Evolutionary conservation across 2,888 invertebrate species (phyloP).

Genomic region (Endomychus coccineus): DNA sequence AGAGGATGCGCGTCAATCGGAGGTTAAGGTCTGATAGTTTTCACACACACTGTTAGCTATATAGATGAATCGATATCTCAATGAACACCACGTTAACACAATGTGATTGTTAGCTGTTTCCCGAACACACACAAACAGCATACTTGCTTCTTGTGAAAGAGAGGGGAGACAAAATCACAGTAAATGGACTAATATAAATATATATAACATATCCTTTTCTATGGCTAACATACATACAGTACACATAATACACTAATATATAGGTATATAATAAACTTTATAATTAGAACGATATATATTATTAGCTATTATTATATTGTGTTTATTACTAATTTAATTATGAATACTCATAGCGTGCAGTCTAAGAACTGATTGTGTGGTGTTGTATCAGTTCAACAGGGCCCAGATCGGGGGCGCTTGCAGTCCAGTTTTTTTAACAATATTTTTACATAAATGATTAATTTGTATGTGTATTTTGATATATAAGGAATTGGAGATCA

Average conservation of each 20-base stretch:
- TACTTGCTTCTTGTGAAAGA: constrained; percentile 11
- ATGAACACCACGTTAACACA: constrained; percentile 45
- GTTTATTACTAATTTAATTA: constrained; percentile 44
- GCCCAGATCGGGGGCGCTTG: constrained; percentile 16
- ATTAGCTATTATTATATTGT: constrained; percentile 39
- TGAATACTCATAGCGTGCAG: constrained; percentile 47
- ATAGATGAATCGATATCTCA: constrained; percentile 39
- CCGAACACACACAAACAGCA: constrained; percentile 13
- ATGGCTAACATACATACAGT: constrained; percentile 42
- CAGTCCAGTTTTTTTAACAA: constrained; percentile 33
- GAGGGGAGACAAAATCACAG: constrained; percentile 37
- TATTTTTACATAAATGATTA: constrained; percentile 35
- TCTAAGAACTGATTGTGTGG: constrained; percentile 47
- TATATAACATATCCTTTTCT: constrained; percentile 38
- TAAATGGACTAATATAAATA: constrained; percentile 40
- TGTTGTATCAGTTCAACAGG: constrained; percentile 32
- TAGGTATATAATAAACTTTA: constrained; percentile 40
- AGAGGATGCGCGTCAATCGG: constrained; percentile 15
- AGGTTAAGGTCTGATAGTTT: constrained; percentile 14
- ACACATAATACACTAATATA: constrained; percentile 39
- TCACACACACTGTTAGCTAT: constrained; percentile 33
- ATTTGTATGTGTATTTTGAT: constrained; percentile 42
- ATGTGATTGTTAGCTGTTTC: constrained; percentile 36
- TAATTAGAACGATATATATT: constrained; percentile 42
- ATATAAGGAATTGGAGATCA: constrained; percentile 46